These are phyloP conservation scores for Phenganax stokvisi DNA, from an alignment of 92 coral and sea anemone species.

Conservation along the genomic window DNA sequence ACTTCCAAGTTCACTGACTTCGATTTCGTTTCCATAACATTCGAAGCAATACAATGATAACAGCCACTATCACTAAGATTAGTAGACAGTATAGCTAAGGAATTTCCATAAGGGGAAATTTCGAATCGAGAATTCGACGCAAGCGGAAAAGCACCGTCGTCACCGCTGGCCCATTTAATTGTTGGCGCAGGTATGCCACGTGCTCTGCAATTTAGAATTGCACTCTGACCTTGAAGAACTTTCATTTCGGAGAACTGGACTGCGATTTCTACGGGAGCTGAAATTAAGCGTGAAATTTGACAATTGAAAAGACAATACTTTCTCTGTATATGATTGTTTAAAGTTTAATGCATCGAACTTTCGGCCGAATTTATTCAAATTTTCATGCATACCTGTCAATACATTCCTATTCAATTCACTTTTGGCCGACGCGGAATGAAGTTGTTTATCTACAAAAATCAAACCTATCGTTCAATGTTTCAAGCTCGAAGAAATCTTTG, in stretches of 20 bases:
- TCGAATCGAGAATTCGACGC: conserved; percentile 72
- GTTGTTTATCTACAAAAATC: neutral
- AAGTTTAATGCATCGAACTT: neutral
- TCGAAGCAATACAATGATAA: conserved; percentile 44
- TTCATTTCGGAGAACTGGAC: conserved; percentile 45
- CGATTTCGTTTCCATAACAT: neutral
- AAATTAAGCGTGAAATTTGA: neutral
- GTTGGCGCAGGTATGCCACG: conserved; percentile 98
- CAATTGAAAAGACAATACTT: neutral
- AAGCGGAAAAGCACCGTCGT: conserved; percentile 84
- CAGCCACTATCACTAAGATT: conserved; percentile 76
- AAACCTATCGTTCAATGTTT: neutral
- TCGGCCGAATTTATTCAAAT: neutral
- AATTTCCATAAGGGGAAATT: conserved; percentile 57
- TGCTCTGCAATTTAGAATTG: conserved; percentile 81
- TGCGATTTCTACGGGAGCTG: conserved; percentile 37
- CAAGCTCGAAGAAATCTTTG: neutral
- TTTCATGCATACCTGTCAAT: conserved; percentile 15
- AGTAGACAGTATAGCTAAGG: conserved; percentile 59
- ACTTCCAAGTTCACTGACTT: conserved; percentile 19
- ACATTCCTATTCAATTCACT: conserved; percentile 11
- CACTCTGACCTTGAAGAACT: conserved; percentile 65
- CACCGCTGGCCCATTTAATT: conserved; percentile 93
- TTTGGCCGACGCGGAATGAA: conserved; percentile 21
- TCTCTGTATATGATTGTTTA: neutral